A percentile compares a stretch with the other conserved stretches of the same genome.
Evolutionary conservation across 2,888 invertebrate genomes (phyloP).

Genomic region (Galerucella pusilla): DNA sequence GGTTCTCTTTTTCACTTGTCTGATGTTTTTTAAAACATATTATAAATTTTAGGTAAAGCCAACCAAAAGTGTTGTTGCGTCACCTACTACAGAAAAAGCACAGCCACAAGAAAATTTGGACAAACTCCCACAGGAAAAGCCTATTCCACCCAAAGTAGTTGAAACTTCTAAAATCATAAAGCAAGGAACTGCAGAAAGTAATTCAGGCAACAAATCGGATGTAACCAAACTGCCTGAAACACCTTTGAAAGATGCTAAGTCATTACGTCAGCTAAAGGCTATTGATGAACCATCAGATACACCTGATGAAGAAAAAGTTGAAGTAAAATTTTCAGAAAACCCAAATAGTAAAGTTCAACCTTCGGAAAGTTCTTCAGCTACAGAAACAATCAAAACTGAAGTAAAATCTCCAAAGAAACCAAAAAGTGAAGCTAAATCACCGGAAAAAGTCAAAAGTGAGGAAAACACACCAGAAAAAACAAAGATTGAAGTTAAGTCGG

Average conservation of each 20-base stretch:
- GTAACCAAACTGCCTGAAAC: background rate
- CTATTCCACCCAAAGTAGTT: background rate
- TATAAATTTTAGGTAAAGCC: constrained; percentile 19
- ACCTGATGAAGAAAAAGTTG: constrained; percentile 4
- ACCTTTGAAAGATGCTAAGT: background rate
- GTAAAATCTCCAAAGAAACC: constrained; percentile 3
- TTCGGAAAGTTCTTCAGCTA: background rate
- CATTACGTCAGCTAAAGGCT: background rate
- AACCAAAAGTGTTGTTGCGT: constrained; percentile 5
- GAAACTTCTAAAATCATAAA: background rate
- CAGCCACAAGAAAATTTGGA: background rate
- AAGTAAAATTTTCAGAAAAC: constrained; percentile 8
- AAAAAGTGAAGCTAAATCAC: background rate
- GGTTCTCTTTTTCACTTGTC: background rate
- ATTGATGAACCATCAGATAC: background rate
- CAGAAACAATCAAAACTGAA: background rate
- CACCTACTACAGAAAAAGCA: constrained; percentile 13
- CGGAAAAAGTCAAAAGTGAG: background rate
- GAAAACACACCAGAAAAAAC: constrained; percentile 20
- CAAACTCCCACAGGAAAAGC: background rate
- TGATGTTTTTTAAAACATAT: background rate
- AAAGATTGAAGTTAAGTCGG: constrained; percentile 11
- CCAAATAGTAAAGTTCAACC: constrained; percentile 21
- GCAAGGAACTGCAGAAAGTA: background rate
- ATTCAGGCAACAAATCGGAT: background rate